Evolutionary conservation across 1,140 invertebrate genomes (phyloP).

Genomic region (Camponotus floridanus): DNA sequence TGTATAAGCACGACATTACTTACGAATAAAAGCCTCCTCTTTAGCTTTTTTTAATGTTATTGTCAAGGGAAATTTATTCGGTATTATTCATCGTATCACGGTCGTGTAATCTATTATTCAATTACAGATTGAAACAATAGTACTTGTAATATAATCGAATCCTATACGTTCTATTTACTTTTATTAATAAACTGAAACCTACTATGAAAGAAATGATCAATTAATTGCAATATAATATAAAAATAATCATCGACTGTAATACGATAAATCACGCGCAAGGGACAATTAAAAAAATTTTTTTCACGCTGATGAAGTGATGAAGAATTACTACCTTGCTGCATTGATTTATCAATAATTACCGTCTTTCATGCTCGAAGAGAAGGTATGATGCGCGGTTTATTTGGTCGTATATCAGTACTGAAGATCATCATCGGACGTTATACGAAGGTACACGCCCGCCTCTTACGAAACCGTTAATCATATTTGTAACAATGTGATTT

Average conservation of each 20-base stretch:
- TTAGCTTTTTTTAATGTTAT: conserved; percentile 17
- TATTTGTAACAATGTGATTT: conserved; percentile 46
- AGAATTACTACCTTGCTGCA: background rate
- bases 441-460: conserved; percentile 31
- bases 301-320: background rate
- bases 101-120: conserved; percentile 18
- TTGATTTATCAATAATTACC: conserved; percentile 30
- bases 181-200: background rate
- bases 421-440: conserved; percentile 25
- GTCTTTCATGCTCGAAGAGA: conserved; percentile 10
- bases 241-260: background rate
- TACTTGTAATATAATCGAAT: background rate
- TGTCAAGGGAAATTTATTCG: background rate
- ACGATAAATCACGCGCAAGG: background rate
- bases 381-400: background rate
- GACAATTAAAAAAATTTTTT: background rate
- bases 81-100: background rate
- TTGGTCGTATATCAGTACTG: conserved; percentile 35
- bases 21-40: background rate
- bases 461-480: conserved; percentile 47
- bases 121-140: background rate
- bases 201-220: background rate
- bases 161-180: background rate
- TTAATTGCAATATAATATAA: conserved; percentile 3
- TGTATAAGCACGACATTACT: conserved; percentile 37